phyloP scores from a whole-genome alignment of 2,113 vertebrate genomes.

The Columbina picui region DNA sequence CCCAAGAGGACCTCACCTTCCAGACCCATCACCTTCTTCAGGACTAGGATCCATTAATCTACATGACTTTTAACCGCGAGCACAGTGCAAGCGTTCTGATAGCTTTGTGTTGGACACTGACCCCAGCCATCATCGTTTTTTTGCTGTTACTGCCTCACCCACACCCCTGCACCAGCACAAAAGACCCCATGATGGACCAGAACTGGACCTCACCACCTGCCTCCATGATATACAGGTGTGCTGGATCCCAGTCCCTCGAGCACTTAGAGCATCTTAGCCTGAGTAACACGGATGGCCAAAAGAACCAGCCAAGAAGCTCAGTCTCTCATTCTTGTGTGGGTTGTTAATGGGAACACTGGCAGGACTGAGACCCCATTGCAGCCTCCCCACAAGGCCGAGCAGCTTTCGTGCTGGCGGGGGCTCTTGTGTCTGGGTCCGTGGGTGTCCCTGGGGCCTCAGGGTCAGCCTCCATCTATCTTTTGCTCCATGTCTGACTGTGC shows the following conservation, averaged over 20 bases:
- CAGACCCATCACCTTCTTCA: neutral
- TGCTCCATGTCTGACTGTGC: neutral
- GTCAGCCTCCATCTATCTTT: neutral
- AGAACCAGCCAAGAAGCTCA: neutral
- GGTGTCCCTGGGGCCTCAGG: neutral
- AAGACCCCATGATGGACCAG: neutral
- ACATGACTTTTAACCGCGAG: neutral
- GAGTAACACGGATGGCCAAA: neutral
- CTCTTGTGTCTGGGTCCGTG: fast-evolving
- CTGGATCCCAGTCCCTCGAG: neutral
- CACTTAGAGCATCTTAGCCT: neutral
- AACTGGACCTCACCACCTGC: neutral
- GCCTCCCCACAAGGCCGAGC: neutral
- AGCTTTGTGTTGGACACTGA: neutral
- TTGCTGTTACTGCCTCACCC: neutral
- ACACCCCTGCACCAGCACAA: neutral
- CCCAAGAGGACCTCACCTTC: neutral
- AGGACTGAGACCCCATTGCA: neutral
- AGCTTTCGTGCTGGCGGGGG: neutral
- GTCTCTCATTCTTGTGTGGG: neutral
- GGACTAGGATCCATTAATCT: neutral
- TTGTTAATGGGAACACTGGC: fast-evolving
- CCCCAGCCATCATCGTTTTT: neutral
- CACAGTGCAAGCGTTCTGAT: neutral
- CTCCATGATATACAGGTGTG: too few relatives aligned